Evolutionary conservation across 30 jellyfish, hydroid and myxozoan species (phyloP), one percentile per base, ranked within the genome.

Genomic region (Calvadosia cruxmelitensis): DNA sequence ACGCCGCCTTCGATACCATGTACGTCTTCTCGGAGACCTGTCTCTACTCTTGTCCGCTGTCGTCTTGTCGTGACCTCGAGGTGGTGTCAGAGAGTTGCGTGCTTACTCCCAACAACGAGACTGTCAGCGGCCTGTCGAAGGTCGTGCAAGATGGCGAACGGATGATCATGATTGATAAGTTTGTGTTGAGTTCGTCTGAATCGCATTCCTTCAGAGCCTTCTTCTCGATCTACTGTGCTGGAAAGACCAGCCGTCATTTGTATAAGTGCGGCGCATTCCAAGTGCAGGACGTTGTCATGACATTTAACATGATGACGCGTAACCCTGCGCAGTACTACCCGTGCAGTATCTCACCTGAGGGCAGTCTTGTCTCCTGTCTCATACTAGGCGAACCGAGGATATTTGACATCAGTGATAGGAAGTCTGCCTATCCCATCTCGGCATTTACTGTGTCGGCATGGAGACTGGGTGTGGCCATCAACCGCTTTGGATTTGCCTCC

Each of bases 351-450:
- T 82, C 95, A 27, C 33, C 25, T 3, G 95, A 83, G 50, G 99
- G 95, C 27, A 80, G 92, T 63, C 77, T 91, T 0, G 69, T 91
- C 3, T 92, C 95, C 1, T 91, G 99, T 51, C 85, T 91, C 10
- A 91, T 91, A 15, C 65, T 77, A 28, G 99, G 99, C 31, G 99
- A 92, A 66, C 99, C 99, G 12, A 84, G 95, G 25, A 83, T 92
- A 10, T 92, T 92, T 75, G 99, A 92, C 66, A 79, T 92, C 51
- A 80, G 96, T 30, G 99, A 92, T 65, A 73, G 96, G 0, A 82
- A 92, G 52, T 92, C 99, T 1, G 99, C 99, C 7, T 84, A 92
- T 76, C 99, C 99, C 33, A 92, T 92, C 5, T 92, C 99, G 1
- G 94, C 99, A 2, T 92, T 92, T 34, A 84, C 94, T 13, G 96